A percentile compares a stretch with the other conserved stretches of the same genome.
These are phyloP conservation scores for Psilopsiagon aymara DNA, from an alignment of 2,113 vertebrate species.

Conservation along the genomic window DNA sequence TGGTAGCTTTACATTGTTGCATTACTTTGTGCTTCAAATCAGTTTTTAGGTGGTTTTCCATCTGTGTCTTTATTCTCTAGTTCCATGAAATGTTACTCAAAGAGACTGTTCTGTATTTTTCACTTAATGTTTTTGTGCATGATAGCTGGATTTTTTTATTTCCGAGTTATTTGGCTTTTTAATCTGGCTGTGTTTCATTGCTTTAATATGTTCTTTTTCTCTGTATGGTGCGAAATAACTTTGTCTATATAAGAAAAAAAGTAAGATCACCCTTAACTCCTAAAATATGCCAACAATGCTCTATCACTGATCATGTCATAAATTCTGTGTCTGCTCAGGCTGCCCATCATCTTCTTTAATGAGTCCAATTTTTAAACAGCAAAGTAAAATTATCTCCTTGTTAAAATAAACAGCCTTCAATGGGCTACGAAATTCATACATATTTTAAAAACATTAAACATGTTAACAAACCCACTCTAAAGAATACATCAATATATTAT, in stretches of 20 bases:
- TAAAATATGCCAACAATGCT: background rate
- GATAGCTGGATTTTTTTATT: background rate
- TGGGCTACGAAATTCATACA: constrained; percentile 27
- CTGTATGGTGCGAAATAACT: background rate
- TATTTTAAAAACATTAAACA: constrained; percentile 45
- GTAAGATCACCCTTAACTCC: background rate
- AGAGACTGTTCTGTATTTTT: background rate
- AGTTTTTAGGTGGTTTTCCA: background rate
- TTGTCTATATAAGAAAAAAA: background rate
- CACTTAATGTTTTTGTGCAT: background rate
- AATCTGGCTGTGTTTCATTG: background rate
- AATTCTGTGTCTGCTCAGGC: background rate
- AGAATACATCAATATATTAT: constrained; percentile 1
- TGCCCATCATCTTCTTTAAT: background rate
- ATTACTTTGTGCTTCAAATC: background rate
- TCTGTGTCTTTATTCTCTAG: background rate
- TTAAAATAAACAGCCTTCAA: constrained; percentile 54
- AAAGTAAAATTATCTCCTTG: constrained; percentile 45
- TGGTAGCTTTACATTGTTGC: background rate
- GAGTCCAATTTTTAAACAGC: constrained; percentile 17
- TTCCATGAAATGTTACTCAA: background rate
- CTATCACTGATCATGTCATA: background rate
- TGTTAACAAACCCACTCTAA: constrained; percentile 46
- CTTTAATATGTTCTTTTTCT: background rate
- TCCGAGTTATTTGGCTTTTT: background rate